These are phyloP conservation scores for Anguilla marmorata DNA, from an alignment of 2,797 vertebrate genomes.

Conservation along the genomic window DNA sequence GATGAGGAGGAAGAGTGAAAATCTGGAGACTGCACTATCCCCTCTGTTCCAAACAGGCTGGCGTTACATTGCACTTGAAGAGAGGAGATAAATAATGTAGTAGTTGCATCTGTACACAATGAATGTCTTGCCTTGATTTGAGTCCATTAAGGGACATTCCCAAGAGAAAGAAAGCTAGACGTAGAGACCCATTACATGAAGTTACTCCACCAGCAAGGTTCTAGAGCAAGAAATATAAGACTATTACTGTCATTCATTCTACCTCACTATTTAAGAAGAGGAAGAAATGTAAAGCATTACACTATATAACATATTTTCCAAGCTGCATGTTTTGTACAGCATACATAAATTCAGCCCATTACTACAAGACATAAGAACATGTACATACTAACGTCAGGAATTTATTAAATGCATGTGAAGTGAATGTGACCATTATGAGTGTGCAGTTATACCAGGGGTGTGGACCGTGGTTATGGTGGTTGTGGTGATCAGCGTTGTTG, in stretches of 20 bases:
- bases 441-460: constrained; percentile 59
- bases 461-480: constrained; percentile 71
- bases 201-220: background rate
- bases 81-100: constrained; percentile 20
- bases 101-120: background rate
- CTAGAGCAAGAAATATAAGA: background rate
- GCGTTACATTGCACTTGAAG: constrained; percentile 84
- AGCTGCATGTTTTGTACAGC: background rate
- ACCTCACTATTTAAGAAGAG: background rate
- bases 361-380: background rate
- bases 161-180: background rate
- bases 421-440: background rate
- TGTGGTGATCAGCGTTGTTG: constrained; percentile 70
- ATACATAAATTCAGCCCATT: background rate
- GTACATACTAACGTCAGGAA: background rate
- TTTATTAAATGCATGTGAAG: background rate
- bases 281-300: background rate
- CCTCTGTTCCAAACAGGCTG: constrained; percentile 82
- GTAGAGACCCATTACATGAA: background rate
- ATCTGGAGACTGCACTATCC: constrained; percentile 86
- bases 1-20: constrained; percentile 66
- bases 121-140: background rate
- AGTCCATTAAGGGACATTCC: constrained; percentile 8
- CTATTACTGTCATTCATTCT: background rate
- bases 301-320: background rate